Percentiles rank a stretch among this genome's conserved stretches.
Conservation (phyloP, 2,113 vertebrate species). For the Platichthys stellatus region DNA sequence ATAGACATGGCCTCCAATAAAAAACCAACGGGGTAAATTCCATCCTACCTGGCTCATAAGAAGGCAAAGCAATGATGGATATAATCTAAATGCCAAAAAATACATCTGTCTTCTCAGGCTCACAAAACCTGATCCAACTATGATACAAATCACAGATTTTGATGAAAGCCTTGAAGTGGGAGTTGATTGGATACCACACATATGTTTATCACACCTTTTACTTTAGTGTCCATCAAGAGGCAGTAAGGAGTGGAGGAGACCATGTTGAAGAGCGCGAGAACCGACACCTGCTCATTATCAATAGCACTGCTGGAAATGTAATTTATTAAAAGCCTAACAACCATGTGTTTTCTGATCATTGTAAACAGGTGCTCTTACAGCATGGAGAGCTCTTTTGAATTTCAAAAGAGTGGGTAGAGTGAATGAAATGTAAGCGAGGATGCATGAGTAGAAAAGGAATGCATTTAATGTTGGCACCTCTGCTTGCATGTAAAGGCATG, state of each 20-base stretch:
- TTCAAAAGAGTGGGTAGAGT: background rate
- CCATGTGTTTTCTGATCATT: constrained; percentile 6
- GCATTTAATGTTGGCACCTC: background rate
- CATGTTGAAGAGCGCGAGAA: background rate
- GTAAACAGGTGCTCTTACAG: background rate
- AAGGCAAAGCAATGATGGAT: background rate
- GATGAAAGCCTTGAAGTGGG: background rate
- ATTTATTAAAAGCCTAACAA: constrained; percentile 3
- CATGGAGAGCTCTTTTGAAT: background rate
- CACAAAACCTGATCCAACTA: background rate
- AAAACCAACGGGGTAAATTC: background rate
- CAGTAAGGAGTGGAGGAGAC: background rate
- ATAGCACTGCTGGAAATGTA: constrained; percentile 19
- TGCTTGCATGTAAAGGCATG: background rate
- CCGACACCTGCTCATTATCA: constrained; percentile 14
- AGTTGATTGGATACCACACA: background rate
- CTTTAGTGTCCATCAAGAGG: too few species aligned
- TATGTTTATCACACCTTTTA: background rate
- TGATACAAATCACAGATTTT: background rate
- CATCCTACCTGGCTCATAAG: background rate
- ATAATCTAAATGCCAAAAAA: background rate
- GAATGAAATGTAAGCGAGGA: background rate
- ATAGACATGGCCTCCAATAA: background rate
- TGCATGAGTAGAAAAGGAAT: background rate
- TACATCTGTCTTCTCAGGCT: background rate